A percentile compares a stretch with the other conserved stretches of the same genome.
phyloP scores from a whole-genome alignment of 2,113 vertebrate genomes.

The Scatophagus argus region DNA sequence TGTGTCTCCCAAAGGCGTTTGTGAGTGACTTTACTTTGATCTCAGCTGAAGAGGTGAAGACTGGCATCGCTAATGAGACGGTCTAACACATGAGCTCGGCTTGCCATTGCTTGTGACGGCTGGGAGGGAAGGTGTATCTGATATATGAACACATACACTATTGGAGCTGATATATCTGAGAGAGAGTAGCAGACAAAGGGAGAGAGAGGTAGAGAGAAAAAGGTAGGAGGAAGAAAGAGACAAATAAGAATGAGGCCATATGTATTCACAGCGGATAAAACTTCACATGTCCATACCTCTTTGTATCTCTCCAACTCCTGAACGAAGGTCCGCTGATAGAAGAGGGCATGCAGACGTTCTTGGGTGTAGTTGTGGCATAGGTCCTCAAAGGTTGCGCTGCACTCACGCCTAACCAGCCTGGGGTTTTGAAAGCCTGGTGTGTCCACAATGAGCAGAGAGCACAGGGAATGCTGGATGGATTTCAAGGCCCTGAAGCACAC shows the following conservation, averaged over 20 bases:
- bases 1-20: constrained; percentile 66
- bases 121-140: constrained; percentile 62
- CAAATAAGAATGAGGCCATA: constrained; percentile 24
- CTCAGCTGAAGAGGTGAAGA: constrained; percentile 70
- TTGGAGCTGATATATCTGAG: constrained; percentile 69
- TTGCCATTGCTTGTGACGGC: constrained; percentile 74
- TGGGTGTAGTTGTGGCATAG: constrained; percentile 98
- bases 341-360: constrained; percentile 94
- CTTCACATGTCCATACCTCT: constrained; percentile 85
- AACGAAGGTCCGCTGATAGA: constrained; percentile 92
- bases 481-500: constrained; percentile 90
- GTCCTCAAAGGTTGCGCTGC: constrained; percentile 93
- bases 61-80: constrained; percentile 77
- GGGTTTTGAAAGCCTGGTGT: constrained; percentile 97
- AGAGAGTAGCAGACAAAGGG: constrained; percentile 51
- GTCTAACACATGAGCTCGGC: constrained; percentile 65
- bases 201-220: constrained; percentile 27
- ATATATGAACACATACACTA: constrained; percentile 62
- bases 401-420: constrained; percentile 84
- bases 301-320: constrained; percentile 96
- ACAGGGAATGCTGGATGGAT: constrained; percentile 94
- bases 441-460: constrained; percentile 95
- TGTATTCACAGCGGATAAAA: constrained; percentile 3
- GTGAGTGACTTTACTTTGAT: constrained; percentile 77
- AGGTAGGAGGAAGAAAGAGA: constrained; percentile 24